Percentiles rank a stretch among this genome's conserved stretches.
phyloP scores from a whole-genome alignment of 2,888 invertebrate species.

The Marasmarcha lunaedactyla region DNA sequence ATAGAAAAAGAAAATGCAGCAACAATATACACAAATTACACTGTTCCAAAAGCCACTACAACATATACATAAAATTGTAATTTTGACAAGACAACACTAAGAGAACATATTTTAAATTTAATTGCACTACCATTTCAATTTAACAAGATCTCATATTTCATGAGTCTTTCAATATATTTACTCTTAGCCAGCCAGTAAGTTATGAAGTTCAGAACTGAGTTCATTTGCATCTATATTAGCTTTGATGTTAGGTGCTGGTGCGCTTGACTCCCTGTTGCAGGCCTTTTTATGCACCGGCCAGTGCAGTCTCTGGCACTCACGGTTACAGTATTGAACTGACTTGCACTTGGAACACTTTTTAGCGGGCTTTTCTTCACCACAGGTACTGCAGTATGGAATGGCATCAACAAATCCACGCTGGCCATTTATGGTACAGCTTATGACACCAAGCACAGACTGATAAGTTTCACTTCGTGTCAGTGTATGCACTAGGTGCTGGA shows the following conservation, averaged over 20 bases:
- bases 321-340: constrained; percentile 92
- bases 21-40: constrained; percentile 1
- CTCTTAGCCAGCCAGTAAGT: constrained; percentile 58
- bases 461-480: constrained; percentile 78
- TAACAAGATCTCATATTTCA: constrained; percentile 12
- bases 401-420: constrained; percentile 83
- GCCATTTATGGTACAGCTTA: constrained; percentile 88
- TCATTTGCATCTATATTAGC: constrained; percentile 52
- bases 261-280: constrained; percentile 75
- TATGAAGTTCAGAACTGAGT: constrained; percentile 62
- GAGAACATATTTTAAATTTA: not conserved
- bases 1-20: not conserved
- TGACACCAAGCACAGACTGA: constrained; percentile 76
- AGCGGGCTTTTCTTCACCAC: constrained; percentile 88
- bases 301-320: constrained; percentile 93
- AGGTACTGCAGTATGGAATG: constrained; percentile 81
- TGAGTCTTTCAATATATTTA: constrained; percentile 22
- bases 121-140: constrained; percentile 11
- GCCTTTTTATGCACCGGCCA: constrained; percentile 93
- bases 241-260: constrained; percentile 31
- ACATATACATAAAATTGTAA: not conserved
- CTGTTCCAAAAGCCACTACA: not conserved
- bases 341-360: constrained; percentile 97
- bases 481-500: constrained; percentile 85
- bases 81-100: not conserved